Percentiles rank a stretch among this genome's conserved stretches.
phyloP scores from a whole-genome alignment of 2,113 vertebrate species.

The Condylura cristata region DNA sequence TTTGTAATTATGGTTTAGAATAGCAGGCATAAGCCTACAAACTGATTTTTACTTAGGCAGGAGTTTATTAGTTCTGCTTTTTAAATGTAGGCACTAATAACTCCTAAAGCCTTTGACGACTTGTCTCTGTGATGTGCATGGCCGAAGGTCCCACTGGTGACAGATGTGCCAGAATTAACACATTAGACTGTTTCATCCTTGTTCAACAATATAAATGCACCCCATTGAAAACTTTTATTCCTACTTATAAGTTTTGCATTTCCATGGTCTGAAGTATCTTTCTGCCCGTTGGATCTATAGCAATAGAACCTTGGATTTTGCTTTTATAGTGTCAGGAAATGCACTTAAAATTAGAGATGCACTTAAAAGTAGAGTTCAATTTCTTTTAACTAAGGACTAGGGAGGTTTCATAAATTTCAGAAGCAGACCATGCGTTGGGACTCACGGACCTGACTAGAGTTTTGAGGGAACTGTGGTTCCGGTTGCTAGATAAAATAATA shows the following conservation, averaged over 20 bases:
- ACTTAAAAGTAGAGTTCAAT: not conserved
- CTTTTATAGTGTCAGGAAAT: not conserved
- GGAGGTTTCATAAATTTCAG: not conserved
- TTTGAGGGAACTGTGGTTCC: not conserved
- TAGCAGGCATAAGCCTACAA: not conserved
- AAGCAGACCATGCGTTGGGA: not conserved
- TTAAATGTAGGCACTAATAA: slow-evolving; percentile 14
- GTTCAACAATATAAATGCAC: not conserved
- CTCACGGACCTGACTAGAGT: not conserved
- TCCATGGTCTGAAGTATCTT: not conserved
- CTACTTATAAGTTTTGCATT: not conserved
- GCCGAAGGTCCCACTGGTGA: not conserved
- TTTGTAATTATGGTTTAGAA: not conserved
- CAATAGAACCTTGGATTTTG: not conserved
- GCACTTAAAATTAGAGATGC: not conserved
- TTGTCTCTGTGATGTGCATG: slow-evolving; percentile 3
- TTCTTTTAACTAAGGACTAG: not conserved
- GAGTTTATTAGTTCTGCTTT: not conserved
- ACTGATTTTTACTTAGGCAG: not conserved
- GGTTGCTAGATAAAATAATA: not conserved
- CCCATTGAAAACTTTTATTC: not conserved
- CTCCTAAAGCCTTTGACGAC: not conserved
- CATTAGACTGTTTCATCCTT: not conserved
- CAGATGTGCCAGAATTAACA: not conserved
- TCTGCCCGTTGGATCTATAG: not conserved